These are phyloP conservation scores for Lepus europaeus DNA, from an alignment of 2,113 vertebrate genomes.

Conservation along the genomic window DNA sequence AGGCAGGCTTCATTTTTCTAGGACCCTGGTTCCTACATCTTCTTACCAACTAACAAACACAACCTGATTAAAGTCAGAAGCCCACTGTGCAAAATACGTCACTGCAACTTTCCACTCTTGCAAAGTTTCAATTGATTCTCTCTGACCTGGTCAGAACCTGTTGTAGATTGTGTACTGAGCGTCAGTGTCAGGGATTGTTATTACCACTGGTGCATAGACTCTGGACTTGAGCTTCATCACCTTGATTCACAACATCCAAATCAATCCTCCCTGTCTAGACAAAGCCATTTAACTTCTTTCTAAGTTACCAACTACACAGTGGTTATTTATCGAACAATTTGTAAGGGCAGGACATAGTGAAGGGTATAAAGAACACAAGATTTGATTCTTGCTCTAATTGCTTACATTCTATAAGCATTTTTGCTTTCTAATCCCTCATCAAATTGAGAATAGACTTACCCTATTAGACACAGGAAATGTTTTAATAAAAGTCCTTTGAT, in stretches of 20 bases:
- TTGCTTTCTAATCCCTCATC: constrained; percentile 18
- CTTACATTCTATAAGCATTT: not conserved
- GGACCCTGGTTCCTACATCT: not conserved
- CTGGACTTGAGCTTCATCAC: constrained; percentile 44
- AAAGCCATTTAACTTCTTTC: constrained; percentile 68
- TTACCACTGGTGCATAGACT: not conserved
- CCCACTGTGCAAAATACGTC: not conserved
- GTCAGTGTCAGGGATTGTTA: not conserved
- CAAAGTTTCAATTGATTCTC: not conserved
- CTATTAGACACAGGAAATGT: constrained; percentile 12
- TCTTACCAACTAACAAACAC: not conserved
- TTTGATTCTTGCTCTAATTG: constrained; percentile 46
- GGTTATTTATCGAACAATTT: constrained; percentile 63
- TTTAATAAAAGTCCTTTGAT: constrained; percentile 50
- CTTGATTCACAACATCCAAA: constrained; percentile 16
- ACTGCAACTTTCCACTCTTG: not conserved
- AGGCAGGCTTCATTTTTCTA: not conserved
- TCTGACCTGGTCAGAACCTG: constrained; percentile 4
- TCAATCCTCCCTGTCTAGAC: constrained; percentile 71
- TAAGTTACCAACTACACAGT: constrained; percentile 61
- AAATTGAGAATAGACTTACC: not conserved
- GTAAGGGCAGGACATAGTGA: not conserved
- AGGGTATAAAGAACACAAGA: not conserved
- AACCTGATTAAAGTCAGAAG: constrained; percentile 1
- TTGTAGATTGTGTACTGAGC: not conserved